phyloP scores from a whole-genome alignment of 2,113 vertebrate genomes.

The Peromyscus californicus region DNA sequence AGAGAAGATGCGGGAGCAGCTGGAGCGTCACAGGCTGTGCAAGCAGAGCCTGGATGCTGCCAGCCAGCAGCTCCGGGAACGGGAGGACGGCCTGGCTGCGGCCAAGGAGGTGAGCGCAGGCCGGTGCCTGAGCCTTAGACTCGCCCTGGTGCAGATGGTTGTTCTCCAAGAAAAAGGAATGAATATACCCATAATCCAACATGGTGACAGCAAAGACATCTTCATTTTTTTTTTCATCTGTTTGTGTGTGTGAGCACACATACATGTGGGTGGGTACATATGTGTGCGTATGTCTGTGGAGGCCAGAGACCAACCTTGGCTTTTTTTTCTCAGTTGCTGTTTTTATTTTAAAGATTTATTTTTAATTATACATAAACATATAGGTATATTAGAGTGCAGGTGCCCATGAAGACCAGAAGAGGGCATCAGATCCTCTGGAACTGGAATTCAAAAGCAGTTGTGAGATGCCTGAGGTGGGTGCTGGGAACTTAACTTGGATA shows the following conservation, averaged over 20 bases:
- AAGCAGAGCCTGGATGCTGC: slow-evolving; percentile 90
- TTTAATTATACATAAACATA: background rate
- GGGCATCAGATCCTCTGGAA: background rate
- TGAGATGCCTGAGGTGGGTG: too few relatives aligned
- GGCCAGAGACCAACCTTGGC: background rate
- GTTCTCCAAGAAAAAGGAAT: background rate
- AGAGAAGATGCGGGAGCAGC: slow-evolving; percentile 90
- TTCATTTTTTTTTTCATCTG: background rate
- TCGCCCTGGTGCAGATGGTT: background rate
- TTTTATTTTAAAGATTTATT: background rate
- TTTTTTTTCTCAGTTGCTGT: background rate
- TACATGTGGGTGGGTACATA: background rate
- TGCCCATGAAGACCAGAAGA: background rate
- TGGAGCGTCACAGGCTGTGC: slow-evolving; percentile 88
- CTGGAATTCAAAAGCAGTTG: background rate
- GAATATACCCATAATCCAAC: accelerated
- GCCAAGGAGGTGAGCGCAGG: slow-evolving; percentile 91
- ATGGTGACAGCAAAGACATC: accelerated
- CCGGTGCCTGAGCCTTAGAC: background rate
- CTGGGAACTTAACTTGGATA: background rate
- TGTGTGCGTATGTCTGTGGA: background rate
- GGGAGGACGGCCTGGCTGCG: slow-evolving; percentile 88
- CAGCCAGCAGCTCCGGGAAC: slow-evolving; percentile 91
- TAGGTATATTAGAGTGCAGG: background rate
- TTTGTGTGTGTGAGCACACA: background rate